phyloP scores from a whole-genome alignment of 2,113 vertebrate genomes.

The Pelmatolapia mariae region DNA sequence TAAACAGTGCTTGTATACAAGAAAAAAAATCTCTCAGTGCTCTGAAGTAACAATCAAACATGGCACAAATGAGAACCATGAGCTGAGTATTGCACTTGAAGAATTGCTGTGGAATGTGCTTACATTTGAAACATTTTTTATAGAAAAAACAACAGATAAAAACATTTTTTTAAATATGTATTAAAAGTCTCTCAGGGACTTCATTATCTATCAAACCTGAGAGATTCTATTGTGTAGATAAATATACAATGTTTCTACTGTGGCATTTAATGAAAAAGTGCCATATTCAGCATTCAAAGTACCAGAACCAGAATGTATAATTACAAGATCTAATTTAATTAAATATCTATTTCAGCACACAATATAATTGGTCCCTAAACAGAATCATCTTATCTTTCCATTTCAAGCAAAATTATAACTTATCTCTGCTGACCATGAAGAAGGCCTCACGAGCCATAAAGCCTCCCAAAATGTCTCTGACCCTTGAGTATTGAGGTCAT shows the following conservation, averaged over 20 bases:
- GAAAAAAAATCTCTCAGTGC: constrained; percentile 57
- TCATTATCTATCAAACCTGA: constrained; percentile 52
- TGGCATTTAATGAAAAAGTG: constrained; percentile 3
- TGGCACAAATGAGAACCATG: constrained; percentile 50
- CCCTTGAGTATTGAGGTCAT: not conserved
- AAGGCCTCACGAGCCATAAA: not conserved
- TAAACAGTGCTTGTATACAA: constrained; percentile 66
- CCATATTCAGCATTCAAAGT: not conserved
- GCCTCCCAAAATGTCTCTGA: constrained; percentile 14
- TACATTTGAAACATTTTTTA: constrained; percentile 48
- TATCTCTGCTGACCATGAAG: not conserved
- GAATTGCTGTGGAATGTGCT: constrained; percentile 63
- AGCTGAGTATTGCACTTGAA: constrained; percentile 75
- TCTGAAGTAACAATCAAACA: constrained; percentile 58
- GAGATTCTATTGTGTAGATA: constrained; percentile 32
- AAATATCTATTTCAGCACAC: constrained; percentile 17
- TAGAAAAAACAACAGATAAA: constrained; percentile 35
- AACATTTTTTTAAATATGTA: constrained; percentile 54
- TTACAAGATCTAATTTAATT: constrained; percentile 26
- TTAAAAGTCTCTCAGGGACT: constrained; percentile 19
- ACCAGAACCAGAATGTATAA: constrained; percentile 6
- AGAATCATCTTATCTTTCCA: not conserved
- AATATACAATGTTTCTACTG: constrained; percentile 16
- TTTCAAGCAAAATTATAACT: constrained; percentile 9
- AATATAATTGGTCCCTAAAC: constrained; percentile 63